Conservation (phyloP, 2,113 vertebrate genomes). For the Catharus minimus region DNA sequence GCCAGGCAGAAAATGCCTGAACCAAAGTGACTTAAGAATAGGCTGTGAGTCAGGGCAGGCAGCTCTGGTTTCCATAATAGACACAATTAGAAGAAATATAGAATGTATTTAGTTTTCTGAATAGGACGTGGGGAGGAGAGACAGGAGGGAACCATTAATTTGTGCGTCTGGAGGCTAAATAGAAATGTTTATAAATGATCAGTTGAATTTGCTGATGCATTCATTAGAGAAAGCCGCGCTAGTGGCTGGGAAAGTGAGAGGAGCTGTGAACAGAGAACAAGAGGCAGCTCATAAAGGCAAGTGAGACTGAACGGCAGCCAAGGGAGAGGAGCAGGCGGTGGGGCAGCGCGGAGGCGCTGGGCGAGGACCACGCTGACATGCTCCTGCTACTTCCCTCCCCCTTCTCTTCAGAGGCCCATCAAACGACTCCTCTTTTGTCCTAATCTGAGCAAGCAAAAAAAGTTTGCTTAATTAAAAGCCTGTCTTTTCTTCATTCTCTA, state of each 20-base stretch:
- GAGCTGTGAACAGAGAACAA: conserved; percentile 62
- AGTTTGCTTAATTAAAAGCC: conserved; percentile 73
- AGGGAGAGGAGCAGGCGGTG: conserved; percentile 44
- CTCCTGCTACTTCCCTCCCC: not conserved
- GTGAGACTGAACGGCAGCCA: conserved; percentile 76
- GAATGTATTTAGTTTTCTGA: conserved; percentile 14
- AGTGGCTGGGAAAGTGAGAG: conserved; percentile 55
- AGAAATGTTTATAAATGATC: conserved; percentile 66
- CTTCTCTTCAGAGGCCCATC: conserved; percentile 33
- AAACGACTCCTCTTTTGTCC: conserved; percentile 57
- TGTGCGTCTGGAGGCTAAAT: conserved; percentile 17
- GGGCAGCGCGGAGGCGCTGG: conserved; percentile 40
- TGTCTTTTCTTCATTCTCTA: conserved; percentile 46
- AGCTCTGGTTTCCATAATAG: conserved; percentile 47
- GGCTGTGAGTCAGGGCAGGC: conserved; percentile 28
- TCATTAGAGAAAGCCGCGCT: conserved; percentile 42
- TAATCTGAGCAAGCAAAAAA: conserved; percentile 55
- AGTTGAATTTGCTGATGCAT: conserved; percentile 57
- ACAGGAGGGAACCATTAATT: not conserved
- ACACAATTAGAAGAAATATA: conserved; percentile 42
- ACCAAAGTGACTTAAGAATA: conserved; percentile 32
- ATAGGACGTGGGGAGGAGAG: not conserved
- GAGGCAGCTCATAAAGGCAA: conserved; percentile 68
- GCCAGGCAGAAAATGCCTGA: conserved; percentile 36
- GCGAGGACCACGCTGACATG: conserved; percentile 44